Base-by-base conservation (phyloP, 2,888 invertebrate genomes). In the Psylliodes chrysocephalus region DNA sequence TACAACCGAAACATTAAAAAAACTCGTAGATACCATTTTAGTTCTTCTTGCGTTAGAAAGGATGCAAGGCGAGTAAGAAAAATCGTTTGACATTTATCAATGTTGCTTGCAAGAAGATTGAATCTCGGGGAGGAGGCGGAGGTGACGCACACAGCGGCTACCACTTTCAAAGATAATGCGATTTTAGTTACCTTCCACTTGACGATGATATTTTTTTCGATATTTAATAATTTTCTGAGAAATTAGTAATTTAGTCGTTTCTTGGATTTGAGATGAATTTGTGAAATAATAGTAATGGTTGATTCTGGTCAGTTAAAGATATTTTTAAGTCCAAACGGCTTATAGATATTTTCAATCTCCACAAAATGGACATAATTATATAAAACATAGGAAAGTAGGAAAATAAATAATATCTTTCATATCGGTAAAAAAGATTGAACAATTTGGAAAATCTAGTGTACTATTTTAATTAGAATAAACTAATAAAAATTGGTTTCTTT, bases 61-160 rank as follows among this genome's bases (percentile, higher is more conserved):
- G 79, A 78, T 77, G 77, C 77, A 77, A 77, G 73, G 73, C 75
- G 73, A 79, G 83, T 80, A 82, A 85, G 85, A 86, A 85, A 86
- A 86, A 85, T 85, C 81, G 83, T 81, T 79, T 75, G 74, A 77
- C 80, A 85, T 85, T 84, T 84, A 84, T 85, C 85, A 85, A 80
- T 74, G 82, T 82, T 80, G 70, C 73, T 75, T 74, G 78, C 77
- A 78, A 78, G 80, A 76, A 82, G 82, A 82, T 82, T 82, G 81
- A 82, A 82, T 79, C 77, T 73, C 75, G 77, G 75, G 68, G 75
- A 70, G 73, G 76, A 72, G 70, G 68, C 53, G 75, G 77, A 75
- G 70, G 70, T 68, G 71, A 64, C 57, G 64, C 59, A 65, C 70
- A 38, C 40, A 15, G 33, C 42, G 30, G 52, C 25, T 52, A 64